A percentile compares a stretch with the other conserved stretches of the same genome.
phyloP scores from a whole-genome alignment of 1,140 invertebrate genomes.

The Penaeus japonicus region DNA sequence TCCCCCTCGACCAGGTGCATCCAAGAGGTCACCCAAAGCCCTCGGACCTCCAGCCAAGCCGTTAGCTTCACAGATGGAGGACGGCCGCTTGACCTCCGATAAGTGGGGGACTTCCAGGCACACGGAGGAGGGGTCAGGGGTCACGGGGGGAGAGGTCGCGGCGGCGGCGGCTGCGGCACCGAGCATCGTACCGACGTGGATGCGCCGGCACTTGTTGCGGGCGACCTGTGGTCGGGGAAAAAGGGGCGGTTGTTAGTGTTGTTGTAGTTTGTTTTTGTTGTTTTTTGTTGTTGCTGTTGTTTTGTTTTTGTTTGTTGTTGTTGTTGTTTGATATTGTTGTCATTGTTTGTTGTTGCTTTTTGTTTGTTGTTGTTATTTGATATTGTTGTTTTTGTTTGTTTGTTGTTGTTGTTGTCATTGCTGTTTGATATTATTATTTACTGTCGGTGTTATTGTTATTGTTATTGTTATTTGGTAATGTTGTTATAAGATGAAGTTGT shows the following conservation, averaged over 20 bases:
- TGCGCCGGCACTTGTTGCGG: conserved; percentile 55
- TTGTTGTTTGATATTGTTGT: too few relatives aligned
- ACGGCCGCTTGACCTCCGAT: neutral
- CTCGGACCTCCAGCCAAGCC: neutral
- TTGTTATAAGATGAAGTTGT: too few relatives aligned
- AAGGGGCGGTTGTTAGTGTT: neutral
- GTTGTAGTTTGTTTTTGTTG: neutral
- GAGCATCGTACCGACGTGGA: conserved; percentile 54
- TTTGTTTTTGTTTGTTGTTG: too few relatives aligned
- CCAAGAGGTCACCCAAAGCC: neutral
- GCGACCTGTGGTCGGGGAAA: conserved; percentile 27
- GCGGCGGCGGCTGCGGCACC: neutral
- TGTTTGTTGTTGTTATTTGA: too few relatives aligned
- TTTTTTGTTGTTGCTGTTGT: too few relatives aligned
- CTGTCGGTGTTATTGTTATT: too few relatives aligned
- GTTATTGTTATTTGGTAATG: too few relatives aligned
- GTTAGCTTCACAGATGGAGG: neutral
- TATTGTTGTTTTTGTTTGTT: too few relatives aligned
- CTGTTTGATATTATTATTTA: too few relatives aligned
- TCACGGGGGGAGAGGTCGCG: neutral
- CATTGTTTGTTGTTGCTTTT: too few relatives aligned
- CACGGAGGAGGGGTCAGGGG: conserved; percentile 36
- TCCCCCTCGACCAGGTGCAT: neutral
- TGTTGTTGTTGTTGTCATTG: too few relatives aligned
- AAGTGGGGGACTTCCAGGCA: conserved; percentile 14